Base-by-base conservation (phyloP, 35 echinoderm and acorn worm genomes). In the Holothuria glaberrima region DNA sequence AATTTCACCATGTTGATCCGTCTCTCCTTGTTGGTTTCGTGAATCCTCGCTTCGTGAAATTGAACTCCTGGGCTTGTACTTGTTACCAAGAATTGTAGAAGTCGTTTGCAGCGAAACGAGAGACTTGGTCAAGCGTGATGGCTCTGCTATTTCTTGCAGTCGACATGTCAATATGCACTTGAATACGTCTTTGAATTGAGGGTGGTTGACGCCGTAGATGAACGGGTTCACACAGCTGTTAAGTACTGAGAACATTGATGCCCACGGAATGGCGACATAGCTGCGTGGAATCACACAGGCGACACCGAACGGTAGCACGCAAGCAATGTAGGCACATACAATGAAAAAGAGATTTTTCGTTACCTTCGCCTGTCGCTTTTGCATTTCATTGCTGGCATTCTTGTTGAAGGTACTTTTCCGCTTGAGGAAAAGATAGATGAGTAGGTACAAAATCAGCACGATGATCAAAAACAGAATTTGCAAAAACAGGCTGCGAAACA, bases 121-220 rank as follows among this genome's bases (percentile, higher is more conserved):
- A 54, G 50, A 54, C 12, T 54, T 54, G 16, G 50, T 17, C 10
- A 54, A 54, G 12, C 50, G 5, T 54, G 50, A 54, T 5, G 90
- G 90, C n/a, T 91, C 68, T 6, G 68, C 48, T 34, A 91, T 86
- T 2, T 67, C 44, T n/a, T 26, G 52, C 19, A 50, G 70, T 61
- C 59, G 79, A 29, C 89, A 87, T 48, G 34, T 44, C 6, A 94
- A 52, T 57, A 94, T 91, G 48, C 44, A 38, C 18, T 46, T n/a
- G 57, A 94, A 94, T 5, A 81, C 83, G 46, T 52, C 41, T 67
- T 88, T 91, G 67, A 94, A 94, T 27, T 94, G 83, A 18, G 93
- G 93, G 52, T 94, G 93, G 21, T 91, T 91, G 17, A 87, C 13
- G 30, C 89, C 93, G 84, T 94, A 94, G 82, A 94, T 94, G 7